Evolutionary conservation across 2,888 invertebrate species (phyloP).

Genomic region (Ischnura elegans): DNA sequence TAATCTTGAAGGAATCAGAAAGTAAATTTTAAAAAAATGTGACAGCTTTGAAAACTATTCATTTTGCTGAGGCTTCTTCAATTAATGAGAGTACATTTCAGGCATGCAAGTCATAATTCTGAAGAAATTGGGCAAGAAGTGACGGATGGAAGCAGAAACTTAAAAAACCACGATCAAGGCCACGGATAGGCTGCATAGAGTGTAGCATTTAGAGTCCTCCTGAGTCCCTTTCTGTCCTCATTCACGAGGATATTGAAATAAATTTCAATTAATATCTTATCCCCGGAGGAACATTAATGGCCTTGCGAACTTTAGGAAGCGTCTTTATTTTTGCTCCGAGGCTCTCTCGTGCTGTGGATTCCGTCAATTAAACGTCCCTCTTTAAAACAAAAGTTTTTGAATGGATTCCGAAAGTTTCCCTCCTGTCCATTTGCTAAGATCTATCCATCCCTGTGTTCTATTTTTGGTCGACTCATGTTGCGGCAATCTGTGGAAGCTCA

Average conservation of each 20-base stretch:
- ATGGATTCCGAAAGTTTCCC: background rate
- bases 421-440: background rate
- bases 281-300: background rate
- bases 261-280: slow-evolving; percentile 55
- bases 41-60: too few relatives aligned
- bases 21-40: too few relatives aligned
- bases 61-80: too few relatives aligned
- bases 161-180: slow-evolving; percentile 16
- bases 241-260: background rate
- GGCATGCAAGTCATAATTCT: background rate
- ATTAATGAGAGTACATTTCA: background rate
- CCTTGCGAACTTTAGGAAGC: slow-evolving; percentile 45
- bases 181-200: background rate
- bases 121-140: background rate
- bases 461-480: background rate
- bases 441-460: background rate
- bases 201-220: background rate
- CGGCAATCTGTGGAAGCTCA: background rate
- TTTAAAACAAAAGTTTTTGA: slow-evolving; percentile 51
- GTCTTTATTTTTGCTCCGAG: background rate
- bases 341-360: background rate
- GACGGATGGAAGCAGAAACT: background rate
- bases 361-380: slow-evolving; percentile 7
- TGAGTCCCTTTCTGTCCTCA: background rate
- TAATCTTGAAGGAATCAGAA: too few relatives aligned